Evolutionary conservation across 2,888 invertebrate species (phyloP).

Genomic region (Buathra laborator): DNA sequence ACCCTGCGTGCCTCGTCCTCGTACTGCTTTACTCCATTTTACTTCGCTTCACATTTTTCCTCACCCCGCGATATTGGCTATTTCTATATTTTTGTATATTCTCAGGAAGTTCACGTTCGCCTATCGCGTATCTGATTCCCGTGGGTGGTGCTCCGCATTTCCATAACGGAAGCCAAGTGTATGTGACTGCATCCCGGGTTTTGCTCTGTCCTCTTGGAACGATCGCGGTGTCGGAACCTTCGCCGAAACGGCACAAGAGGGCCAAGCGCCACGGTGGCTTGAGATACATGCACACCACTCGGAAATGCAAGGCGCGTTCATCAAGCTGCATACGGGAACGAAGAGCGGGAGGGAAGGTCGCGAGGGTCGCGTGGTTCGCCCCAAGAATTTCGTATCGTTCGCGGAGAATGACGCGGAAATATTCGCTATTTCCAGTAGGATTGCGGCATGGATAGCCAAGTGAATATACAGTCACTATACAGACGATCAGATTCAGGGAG

Average conservation of each 20-base stretch:
- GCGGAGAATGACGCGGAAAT: conserved; percentile 41
- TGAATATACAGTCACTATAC: not conserved
- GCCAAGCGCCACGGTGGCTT: conserved; percentile 10
- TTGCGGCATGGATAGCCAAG: not conserved
- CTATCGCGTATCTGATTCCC: conserved; percentile 60
- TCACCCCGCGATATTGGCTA: not conserved
- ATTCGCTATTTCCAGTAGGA: conserved; percentile 27
- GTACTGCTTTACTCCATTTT: conserved; percentile 3
- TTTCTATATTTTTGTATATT: conserved; percentile 39
- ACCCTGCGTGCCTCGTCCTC: not conserved
- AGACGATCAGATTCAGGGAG: not conserved
- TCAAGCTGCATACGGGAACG: conserved; percentile 29
- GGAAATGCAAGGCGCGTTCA: conserved; percentile 57
- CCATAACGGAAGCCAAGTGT: conserved; percentile 42
- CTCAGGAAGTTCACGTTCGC: conserved; percentile 50
- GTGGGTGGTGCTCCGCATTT: conserved; percentile 48
- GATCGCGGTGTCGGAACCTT: conserved; percentile 13
- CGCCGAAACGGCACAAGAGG: conserved; percentile 2
- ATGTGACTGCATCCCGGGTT: conserved; percentile 34
- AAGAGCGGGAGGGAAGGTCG: conserved; percentile 11
- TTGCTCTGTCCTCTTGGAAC: not conserved
- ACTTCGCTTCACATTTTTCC: not conserved
- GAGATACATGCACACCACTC: conserved; percentile 55
- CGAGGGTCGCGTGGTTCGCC: conserved; percentile 20
- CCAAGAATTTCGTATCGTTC: conserved; percentile 48